These are phyloP conservation scores for Paracentrotus lividus DNA, from an alignment of 53 echinoderm and acorn worm species.

Conservation along the genomic window DNA sequence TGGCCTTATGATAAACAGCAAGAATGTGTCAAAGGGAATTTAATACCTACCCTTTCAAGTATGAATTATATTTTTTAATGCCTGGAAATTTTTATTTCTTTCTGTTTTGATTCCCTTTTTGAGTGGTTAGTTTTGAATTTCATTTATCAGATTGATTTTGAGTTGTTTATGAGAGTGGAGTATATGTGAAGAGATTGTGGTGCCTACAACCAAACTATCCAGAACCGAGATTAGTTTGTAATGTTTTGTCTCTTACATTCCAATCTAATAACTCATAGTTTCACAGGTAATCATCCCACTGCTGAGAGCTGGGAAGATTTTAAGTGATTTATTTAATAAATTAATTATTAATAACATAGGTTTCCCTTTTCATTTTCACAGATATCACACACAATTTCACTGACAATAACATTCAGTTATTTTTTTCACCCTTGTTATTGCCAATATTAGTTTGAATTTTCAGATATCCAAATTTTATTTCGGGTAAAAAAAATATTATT, in stretches of 20 bases:
- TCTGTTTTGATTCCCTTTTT: conserved; percentile 26
- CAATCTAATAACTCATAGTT: not conserved
- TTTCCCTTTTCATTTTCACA: too few relatives aligned
- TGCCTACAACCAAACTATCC: not conserved
- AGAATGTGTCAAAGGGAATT: conserved; percentile 20
- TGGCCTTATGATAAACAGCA: not conserved
- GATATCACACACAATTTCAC: too few relatives aligned
- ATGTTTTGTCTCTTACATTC: not conserved
- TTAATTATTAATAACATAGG: too few relatives aligned
- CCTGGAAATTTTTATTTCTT: not conserved
- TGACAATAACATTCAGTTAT: too few relatives aligned
- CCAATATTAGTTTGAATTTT: too few relatives aligned
- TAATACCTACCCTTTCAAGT: not conserved
- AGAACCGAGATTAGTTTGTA: not conserved
- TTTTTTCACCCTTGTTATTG: too few relatives aligned
- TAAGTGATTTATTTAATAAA: too few relatives aligned
- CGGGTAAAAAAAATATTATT: too few relatives aligned
- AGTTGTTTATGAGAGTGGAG: not conserved
- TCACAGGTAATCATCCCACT: not conserved
- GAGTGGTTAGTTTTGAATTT: not conserved
- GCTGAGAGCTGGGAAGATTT: not conserved
- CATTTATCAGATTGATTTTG: not conserved
- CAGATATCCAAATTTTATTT: too few relatives aligned
- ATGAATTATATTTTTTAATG: too few relatives aligned
- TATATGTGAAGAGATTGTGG: not conserved